These are phyloP conservation scores for Pteruthius melanotis DNA, from an alignment of 2,113 vertebrate genomes.

Conservation along the genomic window DNA sequence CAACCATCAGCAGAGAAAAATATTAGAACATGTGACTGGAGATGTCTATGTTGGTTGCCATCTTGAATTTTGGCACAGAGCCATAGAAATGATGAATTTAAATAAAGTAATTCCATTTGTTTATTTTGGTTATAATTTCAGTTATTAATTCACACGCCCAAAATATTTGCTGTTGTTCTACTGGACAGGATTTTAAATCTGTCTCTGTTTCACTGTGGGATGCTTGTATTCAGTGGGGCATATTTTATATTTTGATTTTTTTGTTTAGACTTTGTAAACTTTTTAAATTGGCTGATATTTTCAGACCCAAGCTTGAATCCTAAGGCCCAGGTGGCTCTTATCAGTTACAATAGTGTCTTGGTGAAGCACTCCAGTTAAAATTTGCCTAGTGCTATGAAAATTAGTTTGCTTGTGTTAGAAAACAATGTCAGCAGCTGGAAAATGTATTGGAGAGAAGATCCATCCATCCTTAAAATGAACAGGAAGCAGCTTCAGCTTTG, in stretches of 20 bases:
- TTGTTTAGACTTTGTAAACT: conserved; percentile 27
- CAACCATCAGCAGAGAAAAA: background rate
- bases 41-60: background rate
- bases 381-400: conserved; percentile 21
- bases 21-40: background rate
- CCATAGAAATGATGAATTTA: conserved; percentile 19
- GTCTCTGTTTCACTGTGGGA: background rate
- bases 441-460: background rate
- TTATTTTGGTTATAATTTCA: conserved; percentile 43
- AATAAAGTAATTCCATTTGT: conserved; percentile 74
- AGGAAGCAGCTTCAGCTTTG: conserved; percentile 11
- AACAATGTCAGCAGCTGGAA: conserved; percentile 35
- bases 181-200: conserved; percentile 7
- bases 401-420: conserved; percentile 16
- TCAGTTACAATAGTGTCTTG: conserved; percentile 13
- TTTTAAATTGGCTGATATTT: background rate
- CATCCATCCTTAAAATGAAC: background rate
- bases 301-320: conserved; percentile 15
- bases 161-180: conserved; percentile 11
- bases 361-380: conserved; percentile 19
- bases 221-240: background rate
- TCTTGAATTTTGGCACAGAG: conserved; percentile 49
- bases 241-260: conserved; percentile 22
- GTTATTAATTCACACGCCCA: conserved; percentile 37
- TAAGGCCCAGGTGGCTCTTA: conserved; percentile 10